Conservation (phyloP, 2,888 invertebrate genomes). For the Sisyra nigra region DNA sequence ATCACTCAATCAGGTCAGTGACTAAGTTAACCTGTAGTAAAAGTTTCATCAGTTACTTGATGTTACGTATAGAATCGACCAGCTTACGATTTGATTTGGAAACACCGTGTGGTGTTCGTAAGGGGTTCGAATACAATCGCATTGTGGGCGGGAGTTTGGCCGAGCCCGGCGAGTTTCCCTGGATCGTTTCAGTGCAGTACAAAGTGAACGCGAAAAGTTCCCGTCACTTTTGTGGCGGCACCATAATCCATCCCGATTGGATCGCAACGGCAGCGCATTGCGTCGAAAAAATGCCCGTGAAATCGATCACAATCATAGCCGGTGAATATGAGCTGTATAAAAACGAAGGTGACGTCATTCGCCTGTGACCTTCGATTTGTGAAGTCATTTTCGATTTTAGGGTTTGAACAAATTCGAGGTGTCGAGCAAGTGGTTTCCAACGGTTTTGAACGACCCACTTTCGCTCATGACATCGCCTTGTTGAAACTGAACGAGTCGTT, state of each 20-base stretch:
- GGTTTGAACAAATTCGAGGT: conserved; percentile 15
- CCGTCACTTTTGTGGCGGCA: conserved; percentile 19
- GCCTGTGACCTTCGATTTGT: too few species aligned
- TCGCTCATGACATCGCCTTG: conserved; percentile 19
- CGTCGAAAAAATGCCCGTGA: conserved; percentile 13
- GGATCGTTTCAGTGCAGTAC: conserved; percentile 20
- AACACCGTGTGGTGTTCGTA: conserved; percentile 9
- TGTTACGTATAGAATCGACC: too few species aligned
- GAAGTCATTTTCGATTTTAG: too few species aligned
- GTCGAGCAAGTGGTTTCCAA: conserved; percentile 13
- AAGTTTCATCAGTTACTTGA: too few species aligned
- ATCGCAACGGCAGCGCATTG: conserved; percentile 21
- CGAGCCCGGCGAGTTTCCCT: conserved; percentile 20
- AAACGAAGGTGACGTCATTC: conserved; percentile 18
- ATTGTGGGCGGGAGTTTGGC: conserved; percentile 15
- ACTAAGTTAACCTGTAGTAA: too few species aligned
- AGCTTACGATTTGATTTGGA: not conserved
- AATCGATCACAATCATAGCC: conserved; percentile 17
- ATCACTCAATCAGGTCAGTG: too few species aligned
- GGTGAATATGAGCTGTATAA: conserved; percentile 19
- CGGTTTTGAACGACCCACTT: conserved; percentile 13
- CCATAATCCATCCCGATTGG: conserved; percentile 16
- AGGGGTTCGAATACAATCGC: conserved; percentile 9
- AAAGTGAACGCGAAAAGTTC: conserved; percentile 10
- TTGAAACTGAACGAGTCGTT: conserved; percentile 16